Conservation (phyloP, 2,113 vertebrate genomes). For the Clarias magur region DNA sequence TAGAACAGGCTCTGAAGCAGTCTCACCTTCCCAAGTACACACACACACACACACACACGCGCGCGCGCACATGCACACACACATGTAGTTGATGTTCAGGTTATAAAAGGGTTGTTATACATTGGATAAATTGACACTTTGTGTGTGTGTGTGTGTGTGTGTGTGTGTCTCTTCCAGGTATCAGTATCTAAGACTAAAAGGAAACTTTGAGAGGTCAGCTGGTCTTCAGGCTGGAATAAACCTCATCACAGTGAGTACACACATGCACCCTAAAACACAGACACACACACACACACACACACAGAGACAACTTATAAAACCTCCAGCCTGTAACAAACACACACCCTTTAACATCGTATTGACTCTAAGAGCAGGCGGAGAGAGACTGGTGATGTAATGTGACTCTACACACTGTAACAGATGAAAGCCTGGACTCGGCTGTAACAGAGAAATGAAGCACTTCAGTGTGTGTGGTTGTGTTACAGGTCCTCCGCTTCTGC, state of each 20-base stretch:
- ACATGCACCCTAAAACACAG: neutral
- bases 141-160: constrained; percentile 23
- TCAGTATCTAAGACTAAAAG: constrained; percentile 80
- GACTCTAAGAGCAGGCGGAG: no score
- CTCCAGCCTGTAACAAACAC: no score
- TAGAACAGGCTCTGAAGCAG: constrained; percentile 78
- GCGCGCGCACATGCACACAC: neutral
- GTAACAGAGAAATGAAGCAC: no score
- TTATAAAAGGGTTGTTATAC: no score
- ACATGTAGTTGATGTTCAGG: neutral
- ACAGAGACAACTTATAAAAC: neutral
- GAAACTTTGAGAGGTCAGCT: constrained; percentile 91
- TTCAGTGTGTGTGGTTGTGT: no score
- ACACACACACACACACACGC: constrained; percentile 2
- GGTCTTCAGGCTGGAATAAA: constrained; percentile 92
- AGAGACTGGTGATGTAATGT: no score
- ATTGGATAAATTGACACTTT: neutral
- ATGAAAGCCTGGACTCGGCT: no score
- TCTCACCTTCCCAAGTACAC: constrained; percentile 80
- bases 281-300: neutral
- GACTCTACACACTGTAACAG: no score
- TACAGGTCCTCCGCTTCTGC: no score
- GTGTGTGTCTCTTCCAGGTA: constrained; percentile 71
- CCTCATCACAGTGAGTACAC: constrained; percentile 76
- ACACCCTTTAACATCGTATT: neutral